A percentile compares a stretch with the other conserved stretches of the same genome.
phyloP scores from a whole-genome alignment of 2,888 invertebrate genomes.

The Meteorus colon region DNA sequence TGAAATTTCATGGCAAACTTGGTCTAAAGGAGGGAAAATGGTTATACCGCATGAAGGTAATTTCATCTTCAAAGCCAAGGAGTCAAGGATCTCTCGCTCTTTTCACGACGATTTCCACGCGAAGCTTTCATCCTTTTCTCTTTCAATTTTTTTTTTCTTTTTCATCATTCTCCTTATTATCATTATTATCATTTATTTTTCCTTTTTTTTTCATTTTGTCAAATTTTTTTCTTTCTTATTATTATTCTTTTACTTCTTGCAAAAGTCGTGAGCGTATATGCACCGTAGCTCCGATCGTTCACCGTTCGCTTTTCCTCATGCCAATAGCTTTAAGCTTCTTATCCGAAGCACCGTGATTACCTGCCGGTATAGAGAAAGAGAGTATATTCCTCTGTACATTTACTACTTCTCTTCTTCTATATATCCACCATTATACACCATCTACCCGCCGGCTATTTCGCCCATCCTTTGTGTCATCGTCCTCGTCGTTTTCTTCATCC shows the following conservation, averaged over 20 bases:
- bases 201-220: constrained; percentile 11
- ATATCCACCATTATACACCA: constrained; percentile 10
- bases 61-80: constrained; percentile 32
- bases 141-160: constrained; percentile 19
- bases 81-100: not conserved
- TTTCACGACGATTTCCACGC: not conserved
- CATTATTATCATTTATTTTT: constrained; percentile 9
- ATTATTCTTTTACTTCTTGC: constrained; percentile 15
- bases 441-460: constrained; percentile 26
- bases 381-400: constrained; percentile 29
- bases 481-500: constrained; percentile 26
- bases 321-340: constrained; percentile 53
- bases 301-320: constrained; percentile 32
- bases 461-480: constrained; percentile 9
- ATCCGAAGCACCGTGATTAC: constrained; percentile 55
- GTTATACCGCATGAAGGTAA: constrained; percentile 36
- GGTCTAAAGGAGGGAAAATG: constrained; percentile 33
- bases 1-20: constrained; percentile 41
- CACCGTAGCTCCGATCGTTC: constrained; percentile 39
- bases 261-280: constrained; percentile 22
- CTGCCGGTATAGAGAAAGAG: constrained; percentile 32
- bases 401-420: constrained; percentile 30
- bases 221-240: constrained; percentile 25
- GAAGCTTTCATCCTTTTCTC: constrained; percentile 32
- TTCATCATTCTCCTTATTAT: constrained; percentile 14